These are phyloP conservation scores for Athene cunicularia DNA, from an alignment of 2,113 vertebrate genomes.

Conservation along the genomic window DNA sequence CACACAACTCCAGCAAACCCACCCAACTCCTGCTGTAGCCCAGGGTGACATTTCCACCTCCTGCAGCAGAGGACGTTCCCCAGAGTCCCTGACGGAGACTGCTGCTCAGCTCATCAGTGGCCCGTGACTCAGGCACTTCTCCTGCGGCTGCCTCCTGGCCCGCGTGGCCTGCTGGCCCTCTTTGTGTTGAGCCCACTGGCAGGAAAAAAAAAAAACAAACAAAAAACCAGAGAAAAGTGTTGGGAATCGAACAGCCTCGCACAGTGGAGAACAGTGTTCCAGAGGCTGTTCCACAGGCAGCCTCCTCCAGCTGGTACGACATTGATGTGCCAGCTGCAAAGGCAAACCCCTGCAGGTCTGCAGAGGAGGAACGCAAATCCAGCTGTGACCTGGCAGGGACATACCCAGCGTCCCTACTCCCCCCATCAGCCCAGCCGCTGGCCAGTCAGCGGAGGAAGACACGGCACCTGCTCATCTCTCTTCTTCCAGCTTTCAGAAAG, in stretches of 20 bases:
- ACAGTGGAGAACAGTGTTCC: neutral
- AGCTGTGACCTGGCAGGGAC: too few species aligned
- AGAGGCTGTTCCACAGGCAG: neutral
- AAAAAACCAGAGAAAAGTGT: neutral
- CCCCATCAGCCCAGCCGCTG: neutral
- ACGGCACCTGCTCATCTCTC: accelerated
- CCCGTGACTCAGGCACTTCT: constrained; percentile 72
- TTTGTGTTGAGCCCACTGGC: neutral
- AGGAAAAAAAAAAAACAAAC: neutral
- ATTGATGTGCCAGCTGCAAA: neutral
- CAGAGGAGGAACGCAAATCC: neutral
- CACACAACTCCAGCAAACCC: neutral
- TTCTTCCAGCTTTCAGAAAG: neutral
- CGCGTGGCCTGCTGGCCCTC: accelerated
- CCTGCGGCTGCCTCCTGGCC: neutral
- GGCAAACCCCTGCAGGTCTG: neutral
- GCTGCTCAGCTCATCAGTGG: constrained; percentile 76
- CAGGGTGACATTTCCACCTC: neutral
- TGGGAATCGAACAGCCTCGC: neutral
- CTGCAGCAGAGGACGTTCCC: neutral
- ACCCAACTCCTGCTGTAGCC: neutral
- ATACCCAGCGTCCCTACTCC: neutral
- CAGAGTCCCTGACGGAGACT: constrained; percentile 74
- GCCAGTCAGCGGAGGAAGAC: neutral
- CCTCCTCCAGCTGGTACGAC: neutral